Conservation (phyloP, 2,113 vertebrate species). For the Hemicordylus capensis region DNA sequence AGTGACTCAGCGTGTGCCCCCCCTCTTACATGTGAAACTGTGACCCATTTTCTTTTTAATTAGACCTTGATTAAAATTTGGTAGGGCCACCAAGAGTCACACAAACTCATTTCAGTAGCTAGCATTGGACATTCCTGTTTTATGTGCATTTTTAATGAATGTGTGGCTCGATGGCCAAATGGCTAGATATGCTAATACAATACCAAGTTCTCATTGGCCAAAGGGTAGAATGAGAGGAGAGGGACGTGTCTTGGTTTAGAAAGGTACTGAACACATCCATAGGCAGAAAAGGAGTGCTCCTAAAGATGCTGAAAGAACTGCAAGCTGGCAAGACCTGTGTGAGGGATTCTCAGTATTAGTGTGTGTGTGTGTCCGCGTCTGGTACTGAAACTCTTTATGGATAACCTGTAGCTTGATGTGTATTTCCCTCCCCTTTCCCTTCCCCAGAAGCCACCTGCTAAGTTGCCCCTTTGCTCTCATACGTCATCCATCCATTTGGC, state of each 20-base stretch:
- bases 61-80: not conserved
- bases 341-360: not conserved
- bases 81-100: not conserved
- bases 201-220: not conserved
- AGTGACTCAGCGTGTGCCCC: not conserved
- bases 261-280: not conserved
- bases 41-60: not conserved
- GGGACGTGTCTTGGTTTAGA: not conserved
- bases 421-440: fast-evolving
- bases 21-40: not conserved
- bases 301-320: not conserved
- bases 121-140: not conserved
- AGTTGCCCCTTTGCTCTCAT: not conserved
- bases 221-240: not conserved
- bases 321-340: not conserved
- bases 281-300: not conserved
- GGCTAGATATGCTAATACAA: not conserved
- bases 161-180: not conserved
- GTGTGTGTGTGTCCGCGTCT: not conserved
- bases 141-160: not conserved
- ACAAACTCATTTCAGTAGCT: not conserved
- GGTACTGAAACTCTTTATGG: not conserved
- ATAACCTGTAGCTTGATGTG: fast-evolving
- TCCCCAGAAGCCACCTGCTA: not conserved
- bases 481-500: fast-evolving